A percentile compares a stretch with the other conserved stretches of the same genome.
Evolutionary conservation across 2,113 vertebrate species (phyloP).

Genomic region (Thinocorus orbignyianus): DNA sequence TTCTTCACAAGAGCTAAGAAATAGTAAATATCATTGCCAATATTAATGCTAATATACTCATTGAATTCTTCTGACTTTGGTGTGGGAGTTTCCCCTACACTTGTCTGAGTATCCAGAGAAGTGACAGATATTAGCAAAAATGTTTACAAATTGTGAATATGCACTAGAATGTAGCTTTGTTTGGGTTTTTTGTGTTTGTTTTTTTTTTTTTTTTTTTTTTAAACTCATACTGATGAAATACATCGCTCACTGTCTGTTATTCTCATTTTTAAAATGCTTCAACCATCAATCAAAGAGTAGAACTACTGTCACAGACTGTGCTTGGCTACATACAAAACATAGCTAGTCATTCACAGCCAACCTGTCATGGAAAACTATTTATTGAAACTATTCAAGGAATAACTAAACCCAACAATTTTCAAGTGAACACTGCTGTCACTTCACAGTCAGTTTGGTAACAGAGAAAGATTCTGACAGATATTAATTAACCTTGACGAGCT

Average conservation of each 20-base stretch:
- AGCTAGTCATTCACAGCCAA: neutral
- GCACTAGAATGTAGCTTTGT: neutral
- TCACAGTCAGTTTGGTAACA: neutral
- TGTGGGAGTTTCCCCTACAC: neutral
- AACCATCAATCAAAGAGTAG: neutral
- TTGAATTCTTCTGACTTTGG: neutral
- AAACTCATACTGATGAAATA: neutral
- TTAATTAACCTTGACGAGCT: neutral
- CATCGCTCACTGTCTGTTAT: neutral
- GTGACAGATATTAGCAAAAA: neutral
- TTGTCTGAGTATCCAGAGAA: neutral
- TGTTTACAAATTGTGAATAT: neutral
- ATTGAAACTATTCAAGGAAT: neutral
- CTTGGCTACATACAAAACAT: neutral
- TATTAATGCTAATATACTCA: neutral
- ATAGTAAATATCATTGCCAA: neutral
- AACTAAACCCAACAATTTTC: neutral
- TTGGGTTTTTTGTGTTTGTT: too few species aligned
- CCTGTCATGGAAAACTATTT: neutral
- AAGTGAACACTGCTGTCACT: neutral
- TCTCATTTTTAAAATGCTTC: neutral
- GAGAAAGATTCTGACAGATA: neutral
- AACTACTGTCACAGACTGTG: rapidly evolving
- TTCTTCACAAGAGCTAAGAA: neutral
- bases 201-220: neutral